Conservation (phyloP, 1,140 invertebrate genomes). For the Microplitis demolitor region DNA sequence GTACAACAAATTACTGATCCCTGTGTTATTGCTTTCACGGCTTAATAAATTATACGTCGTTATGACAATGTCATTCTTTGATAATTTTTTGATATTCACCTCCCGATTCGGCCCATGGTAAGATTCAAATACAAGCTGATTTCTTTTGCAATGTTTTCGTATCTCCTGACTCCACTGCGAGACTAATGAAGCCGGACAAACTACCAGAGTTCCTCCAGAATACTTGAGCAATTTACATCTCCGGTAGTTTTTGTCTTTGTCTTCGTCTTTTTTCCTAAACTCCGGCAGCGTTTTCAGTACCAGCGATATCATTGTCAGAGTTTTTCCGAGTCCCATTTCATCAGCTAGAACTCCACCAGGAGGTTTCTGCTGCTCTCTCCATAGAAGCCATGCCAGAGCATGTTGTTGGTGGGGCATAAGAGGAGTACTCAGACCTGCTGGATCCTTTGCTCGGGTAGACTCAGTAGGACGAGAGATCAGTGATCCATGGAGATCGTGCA, state of each 20-base stretch:
- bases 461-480: slow-evolving; percentile 69
- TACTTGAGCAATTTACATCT: slow-evolving; percentile 26
- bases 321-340: slow-evolving; percentile 95
- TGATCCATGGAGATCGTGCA: slow-evolving; percentile 76
- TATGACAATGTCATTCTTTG: slow-evolving; percentile 71
- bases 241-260: not conserved
- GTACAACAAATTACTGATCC: slow-evolving; percentile 71
- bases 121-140: slow-evolving; percentile 70
- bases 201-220: slow-evolving; percentile 77
- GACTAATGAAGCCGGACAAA: slow-evolving; percentile 85
- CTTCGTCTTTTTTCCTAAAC: not conserved
- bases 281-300: slow-evolving; percentile 31
- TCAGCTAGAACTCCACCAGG: slow-evolving; percentile 85
- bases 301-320: slow-evolving; percentile 87
- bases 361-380: slow-evolving; percentile 85
- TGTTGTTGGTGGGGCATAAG: slow-evolving; percentile 88
- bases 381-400: slow-evolving; percentile 85
- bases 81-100: slow-evolving; percentile 61
- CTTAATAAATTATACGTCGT: slow-evolving; percentile 75
- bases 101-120: slow-evolving; percentile 83
- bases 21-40: slow-evolving; percentile 61
- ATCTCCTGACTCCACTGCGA: slow-evolving; percentile 89
- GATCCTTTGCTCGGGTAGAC: slow-evolving; percentile 65
- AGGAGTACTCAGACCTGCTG: slow-evolving; percentile 66
- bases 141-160: slow-evolving; percentile 65